Evolutionary conservation across 2,113 vertebrate genomes (phyloP), one percentile per base, ranked within the genome.

Genomic region (Pitta sordida): DNA sequence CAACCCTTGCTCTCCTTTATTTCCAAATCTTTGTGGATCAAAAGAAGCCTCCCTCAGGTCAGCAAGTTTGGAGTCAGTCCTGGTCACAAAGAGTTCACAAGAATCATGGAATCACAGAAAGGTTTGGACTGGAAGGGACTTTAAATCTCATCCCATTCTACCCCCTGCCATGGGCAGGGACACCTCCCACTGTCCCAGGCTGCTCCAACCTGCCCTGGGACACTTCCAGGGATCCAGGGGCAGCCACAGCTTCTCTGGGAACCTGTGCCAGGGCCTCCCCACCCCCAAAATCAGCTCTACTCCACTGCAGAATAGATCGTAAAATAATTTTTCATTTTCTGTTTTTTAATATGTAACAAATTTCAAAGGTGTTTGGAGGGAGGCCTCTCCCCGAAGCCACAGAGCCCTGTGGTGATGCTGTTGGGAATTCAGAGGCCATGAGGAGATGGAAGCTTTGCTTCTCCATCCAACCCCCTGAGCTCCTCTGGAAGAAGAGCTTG

Each of bases 131-230:
- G n/a, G 36, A 63, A 55, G 39, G 11, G 34, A 41, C 14, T 20
- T 63, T 20, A 55, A 63, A 63, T 1, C 21, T 3, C 49, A 48
- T 4, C 6, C 8, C 29, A 55, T 11, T 17, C 53, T 46, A 37
- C 5, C 22, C 20, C 22, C 39, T 77, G n/a, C n/a, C n/a, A 9
- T 27, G 32, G 37, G 13, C 65, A 70, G 41, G 16, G 9, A 34
- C 49, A 44, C 5, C 12, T 74, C 3, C 15, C 32, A 4, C 37
- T 6, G 0, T 1, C 27, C 59, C 68, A 65, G n/a, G 22, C 0
- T n/a, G 52, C 0, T 52, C 52, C 37, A 59, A 0, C n/a, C 44
- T 30, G 52, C 22, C 23, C 46, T 34, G 14, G 37, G 52, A 9
- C 37, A 74, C 6, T 24, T 1, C 43, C 52, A 74, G 46, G 29